These are phyloP conservation scores for Brachypteracias leptosomus DNA, from an alignment of 2,113 vertebrate species.

Conservation along the genomic window DNA sequence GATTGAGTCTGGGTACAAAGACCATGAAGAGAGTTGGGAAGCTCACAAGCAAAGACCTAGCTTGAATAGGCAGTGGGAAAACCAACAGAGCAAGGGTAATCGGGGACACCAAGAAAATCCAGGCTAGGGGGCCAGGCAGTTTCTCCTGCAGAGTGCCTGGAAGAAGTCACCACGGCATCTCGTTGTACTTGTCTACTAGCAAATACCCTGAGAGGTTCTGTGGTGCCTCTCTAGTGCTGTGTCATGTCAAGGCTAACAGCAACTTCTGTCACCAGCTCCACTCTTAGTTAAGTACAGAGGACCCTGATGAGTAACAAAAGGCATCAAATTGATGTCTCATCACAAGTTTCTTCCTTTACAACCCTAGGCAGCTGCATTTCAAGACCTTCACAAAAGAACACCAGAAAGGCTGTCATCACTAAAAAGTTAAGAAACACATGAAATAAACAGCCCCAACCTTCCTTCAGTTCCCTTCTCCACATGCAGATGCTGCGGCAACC, in stretches of 20 bases:
- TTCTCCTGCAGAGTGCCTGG: background rate
- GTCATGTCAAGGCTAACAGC: background rate
- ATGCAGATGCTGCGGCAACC: background rate
- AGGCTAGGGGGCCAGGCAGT: background rate
- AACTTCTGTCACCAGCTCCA: background rate
- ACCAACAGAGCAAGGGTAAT: fast-evolving
- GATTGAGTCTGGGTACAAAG: background rate
- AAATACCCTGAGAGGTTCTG: fast-evolving
- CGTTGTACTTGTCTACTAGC: background rate
- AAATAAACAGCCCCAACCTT: background rate
- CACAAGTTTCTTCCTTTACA: background rate
- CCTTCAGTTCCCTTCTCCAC: background rate
- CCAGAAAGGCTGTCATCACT: background rate
- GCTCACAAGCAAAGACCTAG: background rate
- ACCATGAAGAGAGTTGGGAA: background rate
- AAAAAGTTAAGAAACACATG: background rate
- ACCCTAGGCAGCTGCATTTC: background rate
- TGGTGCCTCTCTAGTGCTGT: background rate
- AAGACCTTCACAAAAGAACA: background rate
- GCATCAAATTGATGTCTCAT: background rate
- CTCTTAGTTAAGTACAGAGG: background rate
- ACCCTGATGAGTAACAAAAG: background rate
- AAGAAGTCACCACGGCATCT: fast-evolving
- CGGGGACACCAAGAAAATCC: background rate
- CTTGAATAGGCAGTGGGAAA: background rate